phyloP scores from a whole-genome alignment of 2,113 vertebrate species.

The Burhinus oedicnemus region DNA sequence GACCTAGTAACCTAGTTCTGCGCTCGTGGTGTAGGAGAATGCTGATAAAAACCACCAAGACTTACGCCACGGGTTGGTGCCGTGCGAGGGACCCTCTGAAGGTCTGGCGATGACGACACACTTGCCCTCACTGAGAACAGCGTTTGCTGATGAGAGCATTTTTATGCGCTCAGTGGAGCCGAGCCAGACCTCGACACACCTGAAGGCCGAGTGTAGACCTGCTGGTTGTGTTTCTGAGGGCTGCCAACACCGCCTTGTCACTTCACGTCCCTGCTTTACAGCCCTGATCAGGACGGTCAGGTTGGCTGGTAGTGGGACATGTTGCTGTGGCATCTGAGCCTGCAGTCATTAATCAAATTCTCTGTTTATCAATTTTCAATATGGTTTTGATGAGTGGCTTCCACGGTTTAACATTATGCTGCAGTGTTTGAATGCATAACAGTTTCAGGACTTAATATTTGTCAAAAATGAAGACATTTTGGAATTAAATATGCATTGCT shows the following conservation, averaged over 20 bases:
- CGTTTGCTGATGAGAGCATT: constrained; percentile 45
- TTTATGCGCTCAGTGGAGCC: constrained; percentile 35
- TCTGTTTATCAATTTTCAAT: accelerated
- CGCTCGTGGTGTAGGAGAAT: accelerated
- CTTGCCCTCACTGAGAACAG: constrained; percentile 71
- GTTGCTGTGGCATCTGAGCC: accelerated
- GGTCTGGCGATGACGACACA: constrained; percentile 62
- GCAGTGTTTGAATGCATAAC: not conserved
- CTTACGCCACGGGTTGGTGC: accelerated
- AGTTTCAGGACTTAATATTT: not conserved
- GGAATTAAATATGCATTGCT: not conserved
- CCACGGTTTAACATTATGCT: accelerated
- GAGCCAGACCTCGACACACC: constrained; percentile 7
- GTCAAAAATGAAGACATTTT: not conserved
- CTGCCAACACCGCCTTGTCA: not conserved
- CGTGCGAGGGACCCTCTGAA: accelerated
- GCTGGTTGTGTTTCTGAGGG: not conserved
- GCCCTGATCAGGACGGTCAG: accelerated
- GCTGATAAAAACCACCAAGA: accelerated
- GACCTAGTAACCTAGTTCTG: constrained; percentile 17
- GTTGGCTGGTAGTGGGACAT: accelerated
- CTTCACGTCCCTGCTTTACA: not conserved
- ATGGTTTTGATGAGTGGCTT: accelerated
- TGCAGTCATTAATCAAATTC: accelerated
- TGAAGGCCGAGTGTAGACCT: accelerated